Evolutionary conservation across 2,797 vertebrate genomes (phyloP).

Genomic region (Sebastes matsubarae): DNA sequence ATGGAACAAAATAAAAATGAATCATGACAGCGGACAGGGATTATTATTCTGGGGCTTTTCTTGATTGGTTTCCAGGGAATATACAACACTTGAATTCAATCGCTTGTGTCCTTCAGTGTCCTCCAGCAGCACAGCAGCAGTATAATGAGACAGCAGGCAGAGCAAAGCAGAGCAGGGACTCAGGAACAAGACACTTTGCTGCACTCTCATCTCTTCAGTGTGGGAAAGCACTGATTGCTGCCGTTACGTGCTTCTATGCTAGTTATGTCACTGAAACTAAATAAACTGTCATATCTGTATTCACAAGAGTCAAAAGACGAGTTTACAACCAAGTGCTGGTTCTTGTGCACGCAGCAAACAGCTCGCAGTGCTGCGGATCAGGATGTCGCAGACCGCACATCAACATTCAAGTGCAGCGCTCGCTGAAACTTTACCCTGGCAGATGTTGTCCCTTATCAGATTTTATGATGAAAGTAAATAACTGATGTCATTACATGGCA

Average conservation of each 20-base stretch:
- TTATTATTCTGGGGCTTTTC: constrained; percentile 81
- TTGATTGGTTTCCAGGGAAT: constrained; percentile 84
- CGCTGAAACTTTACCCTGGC: constrained; percentile 66
- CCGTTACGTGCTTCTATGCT: constrained; percentile 1
- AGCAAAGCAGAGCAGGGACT: constrained; percentile 46
- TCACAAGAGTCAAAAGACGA: constrained; percentile 11
- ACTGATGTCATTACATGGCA: constrained; percentile 79
- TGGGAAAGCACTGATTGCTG: constrained; percentile 39
- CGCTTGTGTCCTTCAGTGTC: constrained; percentile 82
- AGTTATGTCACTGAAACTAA: constrained; percentile 19
- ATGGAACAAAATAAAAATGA: constrained; percentile 84
- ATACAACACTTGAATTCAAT: constrained; percentile 83
- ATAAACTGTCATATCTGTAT: constrained; percentile 20
- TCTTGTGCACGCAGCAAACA: not conserved
- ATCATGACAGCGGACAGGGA: constrained; percentile 79
- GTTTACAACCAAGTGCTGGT: constrained; percentile 42
- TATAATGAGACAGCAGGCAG: constrained; percentile 77
- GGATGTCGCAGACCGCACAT: constrained; percentile 35
- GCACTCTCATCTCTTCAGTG: constrained; percentile 40
- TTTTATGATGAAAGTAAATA: constrained; percentile 80
- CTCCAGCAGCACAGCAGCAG: constrained; percentile 76
- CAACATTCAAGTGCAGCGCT: constrained; percentile 62
- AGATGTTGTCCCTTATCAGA: constrained; percentile 74
- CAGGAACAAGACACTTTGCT: constrained; percentile 63
- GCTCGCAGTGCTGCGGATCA: constrained; percentile 20